phyloP scores from a whole-genome alignment of 2,888 invertebrate genomes.

The Sesia bembeciformis region DNA sequence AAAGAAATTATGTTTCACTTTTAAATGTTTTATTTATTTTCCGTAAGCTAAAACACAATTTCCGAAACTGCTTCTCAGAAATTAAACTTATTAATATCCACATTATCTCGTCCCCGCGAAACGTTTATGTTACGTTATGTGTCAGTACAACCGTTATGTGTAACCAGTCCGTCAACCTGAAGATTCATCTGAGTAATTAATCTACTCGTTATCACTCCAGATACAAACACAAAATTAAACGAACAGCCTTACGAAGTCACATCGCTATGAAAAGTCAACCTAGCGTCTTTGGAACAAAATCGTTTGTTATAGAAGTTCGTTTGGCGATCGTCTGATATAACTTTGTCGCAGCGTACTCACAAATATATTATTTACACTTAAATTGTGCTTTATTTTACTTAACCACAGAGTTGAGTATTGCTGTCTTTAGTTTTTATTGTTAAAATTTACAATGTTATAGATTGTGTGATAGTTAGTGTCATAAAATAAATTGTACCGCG shows the following conservation, averaged over 20 bases:
- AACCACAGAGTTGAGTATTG: neutral
- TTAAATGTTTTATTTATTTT: no score
- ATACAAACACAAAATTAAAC: conserved; percentile 1
- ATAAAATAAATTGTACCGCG: conserved; percentile 30
- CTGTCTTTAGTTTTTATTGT: neutral
- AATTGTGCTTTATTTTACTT: neutral
- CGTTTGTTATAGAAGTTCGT: neutral
- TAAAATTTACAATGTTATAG: conserved; percentile 18
- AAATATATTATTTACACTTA: neutral
- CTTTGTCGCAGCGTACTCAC: neutral
- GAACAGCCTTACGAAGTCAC: neutral
- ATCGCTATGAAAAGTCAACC: neutral
- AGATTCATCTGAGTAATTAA: conserved; percentile 65
- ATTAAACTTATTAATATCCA: conserved; percentile 13
- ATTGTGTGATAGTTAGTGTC: conserved; percentile 27
- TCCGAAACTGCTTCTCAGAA: conserved; percentile 10
- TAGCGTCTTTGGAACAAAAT: neutral
- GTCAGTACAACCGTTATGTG: conserved; percentile 33
- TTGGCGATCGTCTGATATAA: neutral
- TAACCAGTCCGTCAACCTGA: conserved; percentile 31
- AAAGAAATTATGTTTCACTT: no score
- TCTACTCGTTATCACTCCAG: conserved; percentile 36
- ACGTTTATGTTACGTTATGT: conserved; percentile 10
- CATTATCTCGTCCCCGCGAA: conserved; percentile 15
- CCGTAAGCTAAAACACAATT: neutral